Base-by-base conservation (phyloP, 2,113 vertebrate genomes). In the Cervus canadensis region DNA sequence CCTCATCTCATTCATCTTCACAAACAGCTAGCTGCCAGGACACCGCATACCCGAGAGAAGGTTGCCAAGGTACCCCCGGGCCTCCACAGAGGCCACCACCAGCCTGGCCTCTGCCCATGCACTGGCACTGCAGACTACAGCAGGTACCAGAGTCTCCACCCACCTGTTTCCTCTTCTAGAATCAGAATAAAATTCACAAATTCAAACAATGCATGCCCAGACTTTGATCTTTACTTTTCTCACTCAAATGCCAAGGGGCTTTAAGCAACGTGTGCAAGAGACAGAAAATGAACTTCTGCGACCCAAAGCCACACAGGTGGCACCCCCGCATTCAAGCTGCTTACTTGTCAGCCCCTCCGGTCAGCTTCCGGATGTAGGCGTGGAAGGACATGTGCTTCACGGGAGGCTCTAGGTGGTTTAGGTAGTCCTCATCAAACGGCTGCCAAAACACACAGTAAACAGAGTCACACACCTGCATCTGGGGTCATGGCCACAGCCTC, bases 311-410 rank as follows among this genome's bases (percentile, higher is more conserved):
- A 14, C 56, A 4, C 0, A 10, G 13, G 17, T 3, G 11, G 19
- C 23, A 57, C 50, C 79, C 19, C 26, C 30, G 2, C 14, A 1
- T 17, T 28, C 50, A 43, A 62, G 85, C 50, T 89, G 48, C 99
- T 99, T 98, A 99, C 99, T 99, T 99, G 98, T 99, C 99, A 2
- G 99, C 99, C 36, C 99, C 99, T 28, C 99, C 99, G 0, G 99
- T 99, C 99, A 99, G 99, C 98, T 99, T 99, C 96, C 99, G 99
- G 98, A 99, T 99, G 98, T 99, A 99, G 87, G 99, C 99, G 93
- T 99, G 99, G 99, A 99, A 99, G 92, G 99, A 99, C 99, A 99
- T 99, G 98, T 99, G 99, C 98, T 99, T 99, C 98, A 99, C 99
- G 1, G 99, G 99, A 21, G 99, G 99, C 98, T 99, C 99, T 26